Base-by-base conservation (phyloP, 2,113 vertebrate species). In the Atlantisia rogersi region DNA sequence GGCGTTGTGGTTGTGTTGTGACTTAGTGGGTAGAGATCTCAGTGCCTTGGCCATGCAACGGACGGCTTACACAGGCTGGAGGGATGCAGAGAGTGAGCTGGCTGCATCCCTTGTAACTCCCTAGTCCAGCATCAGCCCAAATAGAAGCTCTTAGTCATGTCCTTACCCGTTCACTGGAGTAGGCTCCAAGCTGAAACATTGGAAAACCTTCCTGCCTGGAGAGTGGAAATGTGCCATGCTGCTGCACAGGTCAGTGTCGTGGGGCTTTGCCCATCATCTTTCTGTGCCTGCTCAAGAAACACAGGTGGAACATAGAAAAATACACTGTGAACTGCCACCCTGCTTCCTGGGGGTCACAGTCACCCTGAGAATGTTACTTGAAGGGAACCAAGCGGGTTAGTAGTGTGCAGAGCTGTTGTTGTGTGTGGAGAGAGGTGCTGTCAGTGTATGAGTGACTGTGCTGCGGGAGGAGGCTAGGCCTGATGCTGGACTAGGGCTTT, bases 241-340 rank as follows among this genome's bases (percentile, higher is more conserved):
- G 3, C 44, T 15, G 28, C 39, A 6, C 12, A 13, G 37, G 10
- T 15, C 3, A 2, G 25, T 20, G 0, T 5, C 8, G 19, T 2
- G 50, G 44, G 50, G 42, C 58, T 21, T n/a, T 5, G 1, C 31
- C n/a, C 17, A 1, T 9, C 13, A 40, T 3, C 29, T 55, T 39
- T 53, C 20, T 4, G 17, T 10, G 26, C 3, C 48, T 6, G 3
- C 29, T 22, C n/a, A 50, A 64, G 29, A 46, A 58, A 58, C 35
- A 21, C 2, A 69, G 40, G 39, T 39, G 39, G 39, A 39, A 39
- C 39, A 39, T 39, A 39, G 35, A 25, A 80, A 75, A 39, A 39
- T 18, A 15, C 15, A 26, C n/a, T 1, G 2, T 60, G 5, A 68
- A 35, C 67, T 55, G 39, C 63, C 46, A 19, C 32, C 46, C 12